phyloP scores from a whole-genome alignment of 2,797 vertebrate species.

The Microctenopoma lineatum region DNA sequence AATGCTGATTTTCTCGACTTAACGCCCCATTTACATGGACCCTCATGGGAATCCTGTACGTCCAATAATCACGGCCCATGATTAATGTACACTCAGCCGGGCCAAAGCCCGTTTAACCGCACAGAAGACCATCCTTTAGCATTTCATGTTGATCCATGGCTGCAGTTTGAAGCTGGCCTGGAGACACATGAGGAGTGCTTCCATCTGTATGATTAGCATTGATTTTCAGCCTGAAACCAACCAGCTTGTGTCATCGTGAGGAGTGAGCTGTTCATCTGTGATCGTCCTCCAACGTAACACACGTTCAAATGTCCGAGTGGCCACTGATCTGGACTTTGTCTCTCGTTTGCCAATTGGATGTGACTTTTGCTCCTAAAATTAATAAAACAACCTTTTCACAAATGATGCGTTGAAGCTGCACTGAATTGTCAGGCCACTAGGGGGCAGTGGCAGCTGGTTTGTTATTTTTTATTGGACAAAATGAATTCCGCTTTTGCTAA shows the following conservation, averaged over 20 bases:
- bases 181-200: not conserved
- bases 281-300: no score
- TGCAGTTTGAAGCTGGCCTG: not conserved
- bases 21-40: conserved; percentile 6
- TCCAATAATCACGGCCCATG: not conserved
- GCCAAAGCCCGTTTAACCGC: no score
- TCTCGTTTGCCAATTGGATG: no score
- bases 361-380: no score
- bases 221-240: conserved; percentile 25
- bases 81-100: not conserved
- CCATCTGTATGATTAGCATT: conserved; percentile 20
- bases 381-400: no score
- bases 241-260: not conserved
- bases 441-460: no score
- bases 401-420: no score
- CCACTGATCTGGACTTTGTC: no score
- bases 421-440: no score
- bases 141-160: not conserved
- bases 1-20: conserved; percentile 4
- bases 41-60: conserved; percentile 1
- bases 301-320: not conserved
- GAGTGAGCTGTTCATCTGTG: not conserved
- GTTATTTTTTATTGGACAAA: no score
- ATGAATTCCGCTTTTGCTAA: no score
- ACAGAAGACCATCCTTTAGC: not conserved